Percentiles rank a stretch among this genome's conserved stretches.
These are phyloP conservation scores for Gnatocerus cornutus DNA, from an alignment of 2,888 invertebrate species.

Conservation along the genomic window DNA sequence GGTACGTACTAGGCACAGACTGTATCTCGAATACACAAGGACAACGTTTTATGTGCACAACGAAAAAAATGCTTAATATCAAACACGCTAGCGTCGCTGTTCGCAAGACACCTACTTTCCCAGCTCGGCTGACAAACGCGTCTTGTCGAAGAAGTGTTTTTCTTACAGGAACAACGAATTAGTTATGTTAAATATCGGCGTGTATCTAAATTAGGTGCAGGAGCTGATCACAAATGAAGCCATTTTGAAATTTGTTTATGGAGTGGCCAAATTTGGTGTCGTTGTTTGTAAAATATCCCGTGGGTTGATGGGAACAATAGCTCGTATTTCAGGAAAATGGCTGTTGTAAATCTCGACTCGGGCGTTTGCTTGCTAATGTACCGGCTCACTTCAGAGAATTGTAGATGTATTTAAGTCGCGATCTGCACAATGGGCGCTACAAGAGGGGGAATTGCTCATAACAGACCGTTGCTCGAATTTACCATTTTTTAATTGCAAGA, in stretches of 20 bases:
- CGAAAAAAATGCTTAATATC: slow-evolving; percentile 66
- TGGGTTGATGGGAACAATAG: slow-evolving; percentile 69
- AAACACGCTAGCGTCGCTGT: slow-evolving; percentile 66
- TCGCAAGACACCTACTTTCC: slow-evolving; percentile 66
- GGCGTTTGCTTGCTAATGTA: slow-evolving; percentile 66
- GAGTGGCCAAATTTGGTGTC: slow-evolving; percentile 72
- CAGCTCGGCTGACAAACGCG: slow-evolving; percentile 38
- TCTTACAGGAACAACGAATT: slow-evolving; percentile 3
- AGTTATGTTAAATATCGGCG: slow-evolving; percentile 23
- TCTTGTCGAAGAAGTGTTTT: slow-evolving; percentile 21
- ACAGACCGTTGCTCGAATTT: no score
- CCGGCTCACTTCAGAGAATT: slow-evolving; percentile 66
- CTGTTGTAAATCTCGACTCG: slow-evolving; percentile 66
- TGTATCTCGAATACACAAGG: slow-evolving; percentile 64
- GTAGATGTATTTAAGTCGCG: slow-evolving; percentile 49
- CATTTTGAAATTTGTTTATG: slow-evolving; percentile 71
- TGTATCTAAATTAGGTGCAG: slow-evolving; percentile 62
- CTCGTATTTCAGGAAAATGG: slow-evolving; percentile 69
- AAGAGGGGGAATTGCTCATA: neutral
- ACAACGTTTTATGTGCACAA: slow-evolving; percentile 65
- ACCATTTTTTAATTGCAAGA: no score
- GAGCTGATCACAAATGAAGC: slow-evolving; percentile 70
- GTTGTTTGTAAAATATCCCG: slow-evolving; percentile 70
- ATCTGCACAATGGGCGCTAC: slow-evolving; percentile 31
- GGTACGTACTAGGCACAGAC: slow-evolving; percentile 68